Evolutionary conservation across 2,113 vertebrate species (phyloP), one percentile per base, ranked within the genome.

Genomic region (Nyctibius bracteatus): DNA sequence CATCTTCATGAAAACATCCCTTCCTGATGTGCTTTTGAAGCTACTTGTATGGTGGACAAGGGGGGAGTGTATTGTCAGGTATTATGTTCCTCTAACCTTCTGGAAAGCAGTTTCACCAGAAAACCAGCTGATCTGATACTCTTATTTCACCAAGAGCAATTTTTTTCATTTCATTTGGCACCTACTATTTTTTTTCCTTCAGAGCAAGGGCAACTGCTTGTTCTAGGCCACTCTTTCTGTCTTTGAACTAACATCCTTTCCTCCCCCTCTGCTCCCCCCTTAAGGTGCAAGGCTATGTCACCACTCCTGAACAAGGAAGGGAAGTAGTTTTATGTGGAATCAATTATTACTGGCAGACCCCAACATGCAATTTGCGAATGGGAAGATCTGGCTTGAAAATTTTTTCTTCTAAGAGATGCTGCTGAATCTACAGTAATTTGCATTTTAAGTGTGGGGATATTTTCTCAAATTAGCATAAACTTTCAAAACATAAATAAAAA

Each of bases 201-300:
- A 79, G 58, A 94, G n/a, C 63, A 88, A 96, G 88, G 91, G 95
- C 87, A 97, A 93, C 74, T 63, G 31, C 59, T 91, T 93, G 39
- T 93, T 95, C 73, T 84, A 92, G 68, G 59, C 65, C 30, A 67
- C 55, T 81, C n/a, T 65, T 94, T 90, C 67, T 86, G 43, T 35
- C 95, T 95, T 89, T 95, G 77, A 94, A 92, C 95, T 86, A 94
- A 89, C 59, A 92, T 71, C 21, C 27, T 86, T 89, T 74, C 74
- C 72, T 92, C 41, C 44, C 44, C 23, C 43, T 66, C 21, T 33
- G 3, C 9, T 19, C 30, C 30, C n/a, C 23, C 19, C 20, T 71
- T 89, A 79, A 86, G 55, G 47, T 81, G 25, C 73, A 81, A 92
- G 68, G 67, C 77, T 86, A 18, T 55, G 51, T 86, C 70, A 59